Evolutionary conservation across 2,888 invertebrate species (phyloP), one percentile per base, ranked within the genome.

Genomic region (Junonia oenone): DNA sequence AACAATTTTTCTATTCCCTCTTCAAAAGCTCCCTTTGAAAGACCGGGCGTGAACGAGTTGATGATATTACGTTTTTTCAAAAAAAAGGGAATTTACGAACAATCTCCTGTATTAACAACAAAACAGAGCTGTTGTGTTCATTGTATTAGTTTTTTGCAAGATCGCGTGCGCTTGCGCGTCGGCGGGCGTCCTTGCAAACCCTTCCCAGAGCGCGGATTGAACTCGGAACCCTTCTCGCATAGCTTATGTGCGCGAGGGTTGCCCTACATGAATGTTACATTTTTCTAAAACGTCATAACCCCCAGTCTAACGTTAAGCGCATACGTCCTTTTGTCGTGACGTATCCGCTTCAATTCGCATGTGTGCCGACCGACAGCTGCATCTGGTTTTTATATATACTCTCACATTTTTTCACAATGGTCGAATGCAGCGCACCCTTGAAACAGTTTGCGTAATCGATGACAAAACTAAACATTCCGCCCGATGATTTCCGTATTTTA

Each of bases 381-480:
- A 83, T 68, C 76, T 69, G 72, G 87, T 90, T 89, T 90, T 90
- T 90, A 86, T 88, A 82, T 86, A 87, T 78, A 80, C 89, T 86
- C 88, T 86, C 79, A 78, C 81, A 85, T 87, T 90, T 90, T 90
- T 90, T 90, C 86, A 87, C 87, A 87, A 87, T 85, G 72, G 77
- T 74, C 73, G 75, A 74, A 69, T 76, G 69, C 78, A 77, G 74
- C 83, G 86, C 88, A 90, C 90, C 90, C 90, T 90, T 90, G 90
- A 90, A 90, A 90, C 89, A 89, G 90, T 90, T 90, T 90, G 90
- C 90, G 90, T 87, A 90, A 90, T 90, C 87, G 88, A 90, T 89
- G 90, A 90, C 89, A 89, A 90, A 90, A 90, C 90, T 90, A 90
- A 90, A 90, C 87, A 90, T 90, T 90, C 88, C 90, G 81, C 87